Conservation (phyloP, 2,888 invertebrate genomes). For the Orthosia gothica region DNA sequence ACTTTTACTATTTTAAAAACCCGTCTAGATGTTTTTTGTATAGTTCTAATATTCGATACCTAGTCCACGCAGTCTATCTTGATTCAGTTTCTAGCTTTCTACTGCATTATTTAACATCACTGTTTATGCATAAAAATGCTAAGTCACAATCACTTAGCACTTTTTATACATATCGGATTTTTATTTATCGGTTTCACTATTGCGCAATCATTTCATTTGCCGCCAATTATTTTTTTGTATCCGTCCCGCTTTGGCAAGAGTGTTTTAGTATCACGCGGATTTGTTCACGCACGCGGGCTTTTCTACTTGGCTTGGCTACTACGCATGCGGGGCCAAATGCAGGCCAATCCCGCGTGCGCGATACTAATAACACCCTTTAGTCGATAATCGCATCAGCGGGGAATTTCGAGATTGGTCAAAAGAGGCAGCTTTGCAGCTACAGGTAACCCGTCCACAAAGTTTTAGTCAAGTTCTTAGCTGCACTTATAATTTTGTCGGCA, state of each 20-base stretch:
- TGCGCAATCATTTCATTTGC: conserved; percentile 5
- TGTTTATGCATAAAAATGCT: background rate
- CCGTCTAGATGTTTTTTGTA: background rate
- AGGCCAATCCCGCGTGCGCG: no score
- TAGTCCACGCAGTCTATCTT: background rate
- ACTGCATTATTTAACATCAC: background rate
- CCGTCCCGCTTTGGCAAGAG: background rate
- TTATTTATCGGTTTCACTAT: conserved; percentile 9
- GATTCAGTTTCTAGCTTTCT: conserved; percentile 9
- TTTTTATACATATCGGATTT: background rate
- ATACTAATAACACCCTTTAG: no score
- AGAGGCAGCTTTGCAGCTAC: conserved; percentile 30
- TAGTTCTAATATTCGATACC: background rate
- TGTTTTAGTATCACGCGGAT: no score
- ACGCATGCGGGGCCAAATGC: no score
- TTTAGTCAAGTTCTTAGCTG: conserved; percentile 9
- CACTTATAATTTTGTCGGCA: background rate
- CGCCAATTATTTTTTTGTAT: conserved; percentile 6
- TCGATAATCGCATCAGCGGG: background rate
- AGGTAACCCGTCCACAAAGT: conserved; percentile 32
- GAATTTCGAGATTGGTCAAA: background rate
- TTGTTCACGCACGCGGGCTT: no score
- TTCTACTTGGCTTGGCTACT: no score
- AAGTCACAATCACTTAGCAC: background rate
- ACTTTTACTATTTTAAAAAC: no score